These are phyloP conservation scores for Lutjanus argentimaculatus DNA, from an alignment of 2,797 vertebrate species.

Conservation along the genomic window DNA sequence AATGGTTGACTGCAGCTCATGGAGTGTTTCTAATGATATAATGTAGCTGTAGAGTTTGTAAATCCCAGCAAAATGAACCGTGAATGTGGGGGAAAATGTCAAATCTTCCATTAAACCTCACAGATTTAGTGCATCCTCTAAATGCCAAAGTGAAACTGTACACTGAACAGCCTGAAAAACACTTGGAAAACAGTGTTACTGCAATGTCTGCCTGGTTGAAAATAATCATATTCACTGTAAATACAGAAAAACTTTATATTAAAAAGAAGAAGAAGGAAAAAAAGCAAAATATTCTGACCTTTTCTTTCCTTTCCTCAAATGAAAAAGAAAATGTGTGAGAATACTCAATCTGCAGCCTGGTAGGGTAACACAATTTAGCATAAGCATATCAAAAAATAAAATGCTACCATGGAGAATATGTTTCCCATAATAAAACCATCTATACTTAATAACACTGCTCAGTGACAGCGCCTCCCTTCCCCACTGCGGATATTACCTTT, in stretches of 20 bases:
- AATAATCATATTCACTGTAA: background rate
- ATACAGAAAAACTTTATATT: background rate
- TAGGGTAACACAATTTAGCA: slow-evolving; percentile 86
- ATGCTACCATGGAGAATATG: slow-evolving; percentile 87
- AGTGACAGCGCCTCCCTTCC: slow-evolving; percentile 85
- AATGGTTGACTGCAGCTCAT: background rate
- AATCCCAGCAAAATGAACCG: background rate
- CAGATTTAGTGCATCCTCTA: background rate
- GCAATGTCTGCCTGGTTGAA: background rate
- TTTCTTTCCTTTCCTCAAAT: background rate
- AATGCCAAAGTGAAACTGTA: too few relatives aligned
- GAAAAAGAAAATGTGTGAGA: slow-evolving; percentile 59
- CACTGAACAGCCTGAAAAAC: too few relatives aligned
- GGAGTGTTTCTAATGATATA: background rate
- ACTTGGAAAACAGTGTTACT: background rate
- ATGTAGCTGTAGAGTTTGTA: background rate
- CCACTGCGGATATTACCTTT: slow-evolving; percentile 90
- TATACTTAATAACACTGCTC: slow-evolving; percentile 89
- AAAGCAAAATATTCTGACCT: background rate
- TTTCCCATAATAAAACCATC: slow-evolving; percentile 89
- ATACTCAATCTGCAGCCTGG: slow-evolving; percentile 80
- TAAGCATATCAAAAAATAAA: slow-evolving; percentile 87
- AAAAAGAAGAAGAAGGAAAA: background rate
- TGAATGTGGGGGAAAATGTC: background rate
- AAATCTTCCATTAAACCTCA: background rate